Percentiles rank a stretch among this genome's conserved stretches.
Conservation (phyloP, 92 coral and sea anemone species). For the Palythoa heliodiscus region DNA sequence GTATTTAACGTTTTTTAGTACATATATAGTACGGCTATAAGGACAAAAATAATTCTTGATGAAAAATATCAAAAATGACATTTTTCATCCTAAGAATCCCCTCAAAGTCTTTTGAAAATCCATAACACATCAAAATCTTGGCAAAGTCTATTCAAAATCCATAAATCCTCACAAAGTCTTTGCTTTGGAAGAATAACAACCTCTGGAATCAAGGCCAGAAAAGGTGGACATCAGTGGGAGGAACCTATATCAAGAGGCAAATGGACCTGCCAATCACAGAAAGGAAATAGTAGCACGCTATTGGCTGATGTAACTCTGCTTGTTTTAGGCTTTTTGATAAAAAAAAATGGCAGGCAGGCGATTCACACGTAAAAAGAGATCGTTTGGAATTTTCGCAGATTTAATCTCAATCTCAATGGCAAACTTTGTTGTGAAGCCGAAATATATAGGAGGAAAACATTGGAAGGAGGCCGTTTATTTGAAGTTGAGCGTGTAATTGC, state of each 20-base stretch:
- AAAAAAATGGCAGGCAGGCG: neutral
- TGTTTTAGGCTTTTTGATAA: neutral
- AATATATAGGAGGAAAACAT: slow-evolving; percentile 3
- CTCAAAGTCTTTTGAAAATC: too few relatives aligned
- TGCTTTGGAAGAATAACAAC: too few relatives aligned
- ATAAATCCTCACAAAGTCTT: too few relatives aligned
- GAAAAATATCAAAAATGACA: too few relatives aligned
- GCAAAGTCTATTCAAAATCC: too few relatives aligned
- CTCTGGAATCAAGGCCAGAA: neutral
- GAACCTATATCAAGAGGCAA: neutral
- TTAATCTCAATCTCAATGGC: neutral
- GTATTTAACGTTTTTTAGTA: too few relatives aligned
- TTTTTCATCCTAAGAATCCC: too few relatives aligned
- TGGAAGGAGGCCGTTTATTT: slow-evolving; percentile 27
- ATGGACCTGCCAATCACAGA: slow-evolving; percentile 20
- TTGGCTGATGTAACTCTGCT: neutral
- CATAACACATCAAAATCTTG: too few relatives aligned
- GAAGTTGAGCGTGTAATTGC: slow-evolving; percentile 41
- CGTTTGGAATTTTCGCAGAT: neutral
- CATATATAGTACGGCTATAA: too few relatives aligned
- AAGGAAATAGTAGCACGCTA: slow-evolving; percentile 10
- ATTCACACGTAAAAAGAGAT: neutral
- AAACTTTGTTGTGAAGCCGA: too few relatives aligned
- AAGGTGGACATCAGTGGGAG: slow-evolving; percentile 18
- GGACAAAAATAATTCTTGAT: too few relatives aligned